phyloP scores from a whole-genome alignment of 2,797 vertebrate genomes.

The Brachyrhaphis roseni region DNA sequence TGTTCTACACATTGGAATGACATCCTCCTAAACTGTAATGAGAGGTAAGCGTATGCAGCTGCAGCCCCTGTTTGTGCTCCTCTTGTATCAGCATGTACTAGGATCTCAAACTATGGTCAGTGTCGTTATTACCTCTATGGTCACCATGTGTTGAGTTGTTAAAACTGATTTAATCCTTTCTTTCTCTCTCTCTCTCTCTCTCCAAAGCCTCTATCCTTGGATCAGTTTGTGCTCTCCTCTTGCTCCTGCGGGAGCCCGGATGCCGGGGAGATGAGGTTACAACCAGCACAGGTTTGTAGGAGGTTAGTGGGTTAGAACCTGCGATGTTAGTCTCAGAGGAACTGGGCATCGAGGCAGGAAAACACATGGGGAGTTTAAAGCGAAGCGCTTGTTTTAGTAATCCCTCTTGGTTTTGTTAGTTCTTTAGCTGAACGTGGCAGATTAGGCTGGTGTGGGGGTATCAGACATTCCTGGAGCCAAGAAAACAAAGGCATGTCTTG shows the following conservation, averaged over 20 bases:
- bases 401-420: not conserved
- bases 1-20: constrained; percentile 39
- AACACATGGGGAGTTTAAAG: not conserved
- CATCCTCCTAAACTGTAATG: constrained; percentile 59
- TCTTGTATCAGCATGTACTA: not conserved
- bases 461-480: constrained; percentile 11
- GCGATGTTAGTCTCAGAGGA: not conserved
- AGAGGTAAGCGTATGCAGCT: constrained; percentile 58
- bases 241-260: constrained; percentile 57
- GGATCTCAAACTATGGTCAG: not conserved
- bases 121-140: not conserved
- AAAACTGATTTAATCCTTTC: not conserved
- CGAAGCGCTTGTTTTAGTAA: not conserved
- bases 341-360: not conserved
- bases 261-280: constrained; percentile 60
- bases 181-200: not conserved
- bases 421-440: not conserved
- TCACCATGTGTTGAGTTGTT: not conserved
- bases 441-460: not conserved
- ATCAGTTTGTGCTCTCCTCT: constrained; percentile 53
- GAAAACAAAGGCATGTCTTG: constrained; percentile 27
- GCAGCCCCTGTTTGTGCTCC: not conserved
- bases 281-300: constrained; percentile 62
- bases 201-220: constrained; percentile 61
- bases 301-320: constrained; percentile 1